Percentiles rank a stretch among this genome's conserved stretches.
phyloP scores from a whole-genome alignment of 2,797 vertebrate genomes.

The Ceyx erithaca region DNA sequence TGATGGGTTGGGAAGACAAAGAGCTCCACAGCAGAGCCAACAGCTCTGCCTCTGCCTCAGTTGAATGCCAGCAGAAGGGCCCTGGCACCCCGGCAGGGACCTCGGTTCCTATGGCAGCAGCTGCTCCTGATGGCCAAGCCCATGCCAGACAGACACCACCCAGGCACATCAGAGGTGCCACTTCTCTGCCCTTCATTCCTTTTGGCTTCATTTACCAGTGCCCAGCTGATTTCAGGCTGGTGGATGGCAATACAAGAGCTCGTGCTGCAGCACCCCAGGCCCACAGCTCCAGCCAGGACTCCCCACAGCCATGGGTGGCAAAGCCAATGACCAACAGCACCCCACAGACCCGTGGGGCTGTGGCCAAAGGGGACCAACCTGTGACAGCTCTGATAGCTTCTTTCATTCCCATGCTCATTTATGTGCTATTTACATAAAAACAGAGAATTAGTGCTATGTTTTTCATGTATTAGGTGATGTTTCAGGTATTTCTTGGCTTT shows the following conservation, averaged over 20 bases:
- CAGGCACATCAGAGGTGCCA: not conserved
- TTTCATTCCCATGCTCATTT: not conserved
- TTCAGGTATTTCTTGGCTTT: not conserved
- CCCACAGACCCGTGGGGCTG: not conserved
- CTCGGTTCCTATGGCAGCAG: slow-evolving; percentile 40
- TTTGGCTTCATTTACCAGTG: not conserved
- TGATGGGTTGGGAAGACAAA: slow-evolving; percentile 3
- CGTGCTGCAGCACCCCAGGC: not conserved
- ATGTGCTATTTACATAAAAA: not conserved
- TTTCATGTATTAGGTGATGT: not conserved
- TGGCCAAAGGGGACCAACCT: not conserved
- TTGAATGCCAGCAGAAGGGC: not conserved
- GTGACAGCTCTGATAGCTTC: not conserved
- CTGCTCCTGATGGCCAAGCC: not conserved
- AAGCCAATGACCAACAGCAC: not conserved
- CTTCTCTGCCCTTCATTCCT: not conserved
- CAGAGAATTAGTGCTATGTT: not conserved
- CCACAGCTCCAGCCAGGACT: not conserved
- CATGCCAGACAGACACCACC: not conserved
- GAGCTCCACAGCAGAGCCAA: not conserved
- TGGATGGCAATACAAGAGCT: fast-evolving
- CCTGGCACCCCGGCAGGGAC: not conserved
- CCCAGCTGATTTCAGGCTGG: not conserved
- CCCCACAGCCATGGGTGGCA: fast-evolving
- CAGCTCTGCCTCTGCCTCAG: not conserved